phyloP scores from a whole-genome alignment of 2,888 invertebrate genomes.

The Phengaris alcon region DNA sequence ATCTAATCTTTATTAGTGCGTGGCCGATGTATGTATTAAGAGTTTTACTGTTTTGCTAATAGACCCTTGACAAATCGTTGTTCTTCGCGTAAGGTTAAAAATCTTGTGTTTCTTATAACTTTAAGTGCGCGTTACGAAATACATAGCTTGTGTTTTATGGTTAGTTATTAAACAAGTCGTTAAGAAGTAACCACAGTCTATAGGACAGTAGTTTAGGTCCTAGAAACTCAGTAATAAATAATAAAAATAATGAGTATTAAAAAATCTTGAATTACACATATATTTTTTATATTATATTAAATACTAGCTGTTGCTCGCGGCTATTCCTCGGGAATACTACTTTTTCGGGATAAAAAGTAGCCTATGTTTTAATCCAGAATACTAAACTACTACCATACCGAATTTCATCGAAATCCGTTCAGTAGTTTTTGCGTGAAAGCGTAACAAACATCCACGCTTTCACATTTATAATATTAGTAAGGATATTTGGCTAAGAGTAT shows the following conservation, averaged over 20 bases:
- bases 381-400: too few relatives aligned
- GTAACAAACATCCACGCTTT: too few relatives aligned
- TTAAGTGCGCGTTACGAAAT: background rate
- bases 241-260: background rate
- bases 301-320: too few relatives aligned
- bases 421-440: too few relatives aligned
- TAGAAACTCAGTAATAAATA: background rate
- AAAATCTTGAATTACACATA: too few relatives aligned
- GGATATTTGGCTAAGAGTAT: too few relatives aligned
- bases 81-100: conserved; percentile 4
- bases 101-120: background rate
- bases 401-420: too few relatives aligned
- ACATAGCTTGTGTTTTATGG: background rate
- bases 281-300: too few relatives aligned
- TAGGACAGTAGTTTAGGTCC: background rate
- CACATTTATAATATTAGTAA: too few relatives aligned
- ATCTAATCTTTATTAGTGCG: conserved; percentile 14
- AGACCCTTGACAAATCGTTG: background rate
- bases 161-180: background rate
- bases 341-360: too few relatives aligned
- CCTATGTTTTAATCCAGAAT: too few relatives aligned
- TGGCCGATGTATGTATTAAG: conserved; percentile 12
- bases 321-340: too few relatives aligned
- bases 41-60: conserved; percentile 19
- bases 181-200: background rate